Evolutionary conservation across 2,797 vertebrate species (phyloP).

Genomic region (Hoplostethus atlanticus): DNA sequence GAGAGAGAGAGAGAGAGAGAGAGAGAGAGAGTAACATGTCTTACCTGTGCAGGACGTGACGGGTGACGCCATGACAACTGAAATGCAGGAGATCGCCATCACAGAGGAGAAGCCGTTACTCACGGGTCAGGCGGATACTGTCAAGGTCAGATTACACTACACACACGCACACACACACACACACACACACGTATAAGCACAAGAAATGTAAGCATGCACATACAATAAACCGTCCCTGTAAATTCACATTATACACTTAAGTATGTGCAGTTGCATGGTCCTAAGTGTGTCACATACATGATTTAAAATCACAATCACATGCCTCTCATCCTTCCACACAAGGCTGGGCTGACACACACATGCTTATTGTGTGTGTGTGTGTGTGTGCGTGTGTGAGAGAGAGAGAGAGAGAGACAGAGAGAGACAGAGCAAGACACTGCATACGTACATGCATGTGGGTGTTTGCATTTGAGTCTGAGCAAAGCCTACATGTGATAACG

Average conservation of each 20-base stretch:
- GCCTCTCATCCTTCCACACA: background rate
- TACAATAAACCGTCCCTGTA: background rate
- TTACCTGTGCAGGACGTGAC: slow-evolving; percentile 58
- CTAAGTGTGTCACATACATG: background rate
- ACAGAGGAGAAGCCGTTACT: slow-evolving; percentile 92
- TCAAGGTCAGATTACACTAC: slow-evolving; percentile 77
- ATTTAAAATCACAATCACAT: slow-evolving; percentile 15
- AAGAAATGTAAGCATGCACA: background rate
- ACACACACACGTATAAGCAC: slow-evolving; percentile 19
- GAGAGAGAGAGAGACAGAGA: background rate
- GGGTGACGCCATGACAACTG: slow-evolving; percentile 87
- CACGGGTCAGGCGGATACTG: slow-evolving; percentile 82
- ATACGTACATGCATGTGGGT: slow-evolving; percentile 11
- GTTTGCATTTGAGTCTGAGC: slow-evolving; percentile 23
- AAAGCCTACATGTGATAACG: slow-evolving; percentile 38
- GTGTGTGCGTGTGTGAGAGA: slow-evolving; percentile 3
- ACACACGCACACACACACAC: background rate
- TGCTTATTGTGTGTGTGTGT: background rate
- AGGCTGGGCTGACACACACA: background rate
- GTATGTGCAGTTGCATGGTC: background rate
- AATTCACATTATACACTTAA: background rate
- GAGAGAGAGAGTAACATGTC: background rate
- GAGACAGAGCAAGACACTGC: background rate
- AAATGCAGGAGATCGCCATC: slow-evolving; percentile 93
- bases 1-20: too few relatives aligned